Percentiles rank a stretch among this genome's conserved stretches.
These are phyloP conservation scores for Ivindomyrus marchei DNA, from an alignment of 2,113 vertebrate species.

Conservation along the genomic window DNA sequence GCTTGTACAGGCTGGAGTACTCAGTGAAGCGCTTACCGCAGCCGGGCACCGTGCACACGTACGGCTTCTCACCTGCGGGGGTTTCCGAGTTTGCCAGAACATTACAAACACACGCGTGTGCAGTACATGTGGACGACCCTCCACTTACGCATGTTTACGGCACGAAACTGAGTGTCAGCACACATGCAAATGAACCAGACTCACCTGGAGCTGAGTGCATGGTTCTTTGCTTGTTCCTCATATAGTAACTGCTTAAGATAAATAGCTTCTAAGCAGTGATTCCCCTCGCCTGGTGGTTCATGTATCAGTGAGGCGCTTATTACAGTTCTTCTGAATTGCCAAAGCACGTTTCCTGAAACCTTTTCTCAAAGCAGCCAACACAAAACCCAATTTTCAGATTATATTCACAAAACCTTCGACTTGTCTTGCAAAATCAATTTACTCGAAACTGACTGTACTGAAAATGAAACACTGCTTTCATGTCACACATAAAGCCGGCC, in stretches of 20 bases:
- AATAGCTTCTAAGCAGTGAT: neutral
- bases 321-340: neutral
- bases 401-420: neutral
- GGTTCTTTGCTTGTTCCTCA: neutral
- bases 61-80: constrained; percentile 69
- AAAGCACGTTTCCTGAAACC: neutral
- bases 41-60: constrained; percentile 70
- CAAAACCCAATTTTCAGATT: neutral
- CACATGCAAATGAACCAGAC: neutral
- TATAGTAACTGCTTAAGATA: neutral
- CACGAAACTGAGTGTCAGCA: neutral
- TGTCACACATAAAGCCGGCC: too few relatives aligned
- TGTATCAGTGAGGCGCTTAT: neutral
- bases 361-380: neutral
- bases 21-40: constrained; percentile 76
- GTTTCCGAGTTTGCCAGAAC: neutral
- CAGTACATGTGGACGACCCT: neutral
- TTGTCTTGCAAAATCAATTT: neutral
- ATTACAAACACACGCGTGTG: neutral
- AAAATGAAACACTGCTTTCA: too few relatives aligned
- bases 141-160: neutral
- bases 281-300: neutral
- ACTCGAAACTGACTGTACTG: neutral
- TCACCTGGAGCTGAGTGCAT: neutral
- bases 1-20: constrained; percentile 77